Conservation (phyloP, 2,113 vertebrate species). For the Porphyrio hochstetteri region DNA sequence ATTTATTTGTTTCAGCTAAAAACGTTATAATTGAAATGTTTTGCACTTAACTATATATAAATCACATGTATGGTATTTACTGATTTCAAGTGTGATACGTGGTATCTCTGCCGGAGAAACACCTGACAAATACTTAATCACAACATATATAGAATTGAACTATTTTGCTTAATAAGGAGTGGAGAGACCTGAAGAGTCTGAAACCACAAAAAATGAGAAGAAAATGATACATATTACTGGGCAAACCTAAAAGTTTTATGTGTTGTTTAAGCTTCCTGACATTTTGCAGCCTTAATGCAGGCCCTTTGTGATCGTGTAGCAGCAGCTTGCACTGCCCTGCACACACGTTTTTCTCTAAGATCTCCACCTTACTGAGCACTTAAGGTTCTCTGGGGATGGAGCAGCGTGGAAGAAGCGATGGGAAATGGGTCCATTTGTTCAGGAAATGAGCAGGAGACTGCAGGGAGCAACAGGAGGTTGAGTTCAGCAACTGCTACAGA, state of each 20-base stretch:
- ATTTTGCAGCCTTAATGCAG: not conserved
- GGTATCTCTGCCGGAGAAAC: not conserved
- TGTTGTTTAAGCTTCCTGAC: not conserved
- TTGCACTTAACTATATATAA: not conserved
- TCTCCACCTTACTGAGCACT: not conserved
- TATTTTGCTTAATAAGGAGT: not conserved
- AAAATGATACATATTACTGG: not conserved
- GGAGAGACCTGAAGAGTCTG: not conserved
- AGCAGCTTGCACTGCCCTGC: not conserved
- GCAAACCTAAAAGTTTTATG: not conserved
- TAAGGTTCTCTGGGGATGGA: not conserved
- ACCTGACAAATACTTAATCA: not conserved
- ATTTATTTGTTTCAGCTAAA: not conserved
- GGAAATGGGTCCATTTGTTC: not conserved
- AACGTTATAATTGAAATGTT: not conserved
- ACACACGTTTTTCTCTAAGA: rapidly evolving
- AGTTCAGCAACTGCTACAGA: not conserved
- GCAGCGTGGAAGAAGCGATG: rapidly evolving
- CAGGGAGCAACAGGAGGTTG: not conserved
- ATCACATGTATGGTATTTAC: not conserved
- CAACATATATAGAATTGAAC: not conserved
- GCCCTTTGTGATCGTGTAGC: not conserved
- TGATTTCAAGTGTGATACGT: not conserved
- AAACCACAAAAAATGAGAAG: not conserved
- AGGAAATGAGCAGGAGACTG: not conserved